Conservation (phyloP, 2,888 invertebrate genomes). For the Sarcophaga carnaria region DNA sequence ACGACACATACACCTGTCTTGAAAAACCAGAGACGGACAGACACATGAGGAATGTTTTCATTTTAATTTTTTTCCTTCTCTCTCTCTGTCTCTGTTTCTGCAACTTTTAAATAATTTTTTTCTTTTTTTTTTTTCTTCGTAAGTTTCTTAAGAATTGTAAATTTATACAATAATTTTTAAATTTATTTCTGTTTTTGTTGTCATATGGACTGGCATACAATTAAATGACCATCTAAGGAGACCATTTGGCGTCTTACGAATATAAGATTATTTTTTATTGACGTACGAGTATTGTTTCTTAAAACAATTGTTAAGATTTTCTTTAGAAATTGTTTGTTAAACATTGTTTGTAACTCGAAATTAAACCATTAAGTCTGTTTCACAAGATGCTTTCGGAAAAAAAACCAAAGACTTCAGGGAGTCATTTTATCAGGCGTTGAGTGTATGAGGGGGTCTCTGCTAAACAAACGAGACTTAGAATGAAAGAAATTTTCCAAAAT, state of each 20-base stretch:
- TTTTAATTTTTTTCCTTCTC: slow-evolving; percentile 1
- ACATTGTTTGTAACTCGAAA: background rate
- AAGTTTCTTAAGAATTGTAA: slow-evolving; percentile 62
- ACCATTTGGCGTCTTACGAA: slow-evolving; percentile 64
- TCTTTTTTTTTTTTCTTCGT: background rate
- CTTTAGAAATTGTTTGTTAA: slow-evolving; percentile 1
- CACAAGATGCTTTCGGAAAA: background rate
- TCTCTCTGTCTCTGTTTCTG: background rate
- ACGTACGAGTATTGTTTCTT: background rate
- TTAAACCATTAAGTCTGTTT: background rate
- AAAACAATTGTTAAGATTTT: slow-evolving; percentile 17
- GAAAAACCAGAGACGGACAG: slow-evolving; percentile 30
- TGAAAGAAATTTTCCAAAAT: background rate
- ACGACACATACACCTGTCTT: slow-evolving; percentile 51
- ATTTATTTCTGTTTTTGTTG: slow-evolving; percentile 30
- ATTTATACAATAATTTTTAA: slow-evolving; percentile 50
- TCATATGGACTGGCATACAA: slow-evolving; percentile 46
- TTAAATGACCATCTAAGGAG: slow-evolving; percentile 67
- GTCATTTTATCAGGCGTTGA: background rate
- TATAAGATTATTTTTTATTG: slow-evolving; percentile 12
- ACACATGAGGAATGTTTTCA: slow-evolving; percentile 34
- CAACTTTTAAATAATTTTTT: slow-evolving; percentile 19
- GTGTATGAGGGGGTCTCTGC: background rate
- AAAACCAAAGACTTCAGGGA: background rate
- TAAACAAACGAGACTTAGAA: slow-evolving; percentile 23